These are phyloP conservation scores for Microcebus murinus DNA, from an alignment of 2,113 vertebrate species.

Conservation along the genomic window DNA sequence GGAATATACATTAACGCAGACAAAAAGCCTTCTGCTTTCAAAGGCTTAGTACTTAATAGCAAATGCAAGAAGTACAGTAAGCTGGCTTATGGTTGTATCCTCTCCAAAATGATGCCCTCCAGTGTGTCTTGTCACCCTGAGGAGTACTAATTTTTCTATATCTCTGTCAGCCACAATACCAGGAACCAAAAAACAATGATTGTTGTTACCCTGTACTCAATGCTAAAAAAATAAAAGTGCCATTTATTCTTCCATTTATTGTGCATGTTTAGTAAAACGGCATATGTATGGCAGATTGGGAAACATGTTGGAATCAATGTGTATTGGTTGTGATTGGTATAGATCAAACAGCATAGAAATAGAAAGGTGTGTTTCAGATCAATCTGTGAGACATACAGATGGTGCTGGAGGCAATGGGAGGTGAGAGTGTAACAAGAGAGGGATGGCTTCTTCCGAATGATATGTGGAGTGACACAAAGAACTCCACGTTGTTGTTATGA, in stretches of 20 bases:
- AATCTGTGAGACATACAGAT: not conserved
- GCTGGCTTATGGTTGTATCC: conserved; percentile 67
- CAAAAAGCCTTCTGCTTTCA: conserved; percentile 56
- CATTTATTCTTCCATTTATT: conserved; percentile 41
- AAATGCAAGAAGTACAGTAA: not conserved
- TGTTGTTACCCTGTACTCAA: conserved; percentile 44
- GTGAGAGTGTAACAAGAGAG: not conserved
- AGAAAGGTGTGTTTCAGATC: conserved; percentile 35
- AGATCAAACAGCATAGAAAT: not conserved
- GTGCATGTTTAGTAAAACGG: conserved; percentile 14
- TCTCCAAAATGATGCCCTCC: conserved; percentile 59
- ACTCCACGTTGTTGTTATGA: conserved; percentile 52
- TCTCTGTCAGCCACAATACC: conserved; percentile 63
- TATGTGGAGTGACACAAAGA: conserved; percentile 32
- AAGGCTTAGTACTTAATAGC: conserved; percentile 67
- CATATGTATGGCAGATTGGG: conserved; percentile 38
- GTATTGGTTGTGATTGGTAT: conserved; percentile 4
- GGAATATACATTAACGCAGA: conserved; percentile 55
- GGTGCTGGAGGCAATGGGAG: not conserved
- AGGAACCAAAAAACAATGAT: conserved; percentile 68
- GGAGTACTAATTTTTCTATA: conserved; percentile 69
- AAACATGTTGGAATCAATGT: conserved; percentile 40
- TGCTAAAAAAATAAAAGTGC: not conserved
- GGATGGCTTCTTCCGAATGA: conserved; percentile 32
- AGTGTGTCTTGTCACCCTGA: conserved; percentile 59